phyloP scores from a whole-genome alignment of 1,140 invertebrate genomes.

The Drosophila persimilis region DNA sequence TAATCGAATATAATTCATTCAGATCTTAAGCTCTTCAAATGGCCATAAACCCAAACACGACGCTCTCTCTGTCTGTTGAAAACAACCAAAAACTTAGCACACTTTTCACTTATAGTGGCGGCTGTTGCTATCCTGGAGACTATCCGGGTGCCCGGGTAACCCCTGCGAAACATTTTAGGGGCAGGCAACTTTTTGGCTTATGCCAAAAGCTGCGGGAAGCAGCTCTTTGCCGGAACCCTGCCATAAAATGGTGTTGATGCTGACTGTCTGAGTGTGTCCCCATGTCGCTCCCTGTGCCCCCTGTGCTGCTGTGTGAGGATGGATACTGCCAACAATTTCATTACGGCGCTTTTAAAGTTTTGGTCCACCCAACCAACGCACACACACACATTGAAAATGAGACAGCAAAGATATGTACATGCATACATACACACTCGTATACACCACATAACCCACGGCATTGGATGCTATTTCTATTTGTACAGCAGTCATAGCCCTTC shows the following conservation, averaged over 20 bases:
- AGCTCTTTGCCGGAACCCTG: conserved; percentile 53
- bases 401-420: background rate
- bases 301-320: background rate
- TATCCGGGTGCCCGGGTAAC: background rate
- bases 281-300: background rate
- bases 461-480: conserved; percentile 37
- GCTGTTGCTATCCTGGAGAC: conserved; percentile 1
- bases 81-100: conserved; percentile 55
- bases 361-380: conserved; percentile 52
- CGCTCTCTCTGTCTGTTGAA: conserved; percentile 9
- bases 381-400: conserved; percentile 17
- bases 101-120: conserved; percentile 40
- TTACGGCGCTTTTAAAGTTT: conserved; percentile 80
- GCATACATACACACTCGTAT: conserved; percentile 16
- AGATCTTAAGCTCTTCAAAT: conserved; percentile 58
- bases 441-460: background rate
- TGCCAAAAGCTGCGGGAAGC: conserved; percentile 62
- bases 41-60: conserved; percentile 48
- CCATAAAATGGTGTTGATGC: conserved; percentile 65
- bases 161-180: conserved; percentile 29
- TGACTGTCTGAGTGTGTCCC: conserved; percentile 39
- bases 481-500: conserved; percentile 8
- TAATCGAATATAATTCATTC: conserved; percentile 34
- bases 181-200: conserved; percentile 67
- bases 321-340: conserved; percentile 75